phyloP scores from a whole-genome alignment of 2,888 invertebrate genomes.

The Catotricha subobsoleta region DNA sequence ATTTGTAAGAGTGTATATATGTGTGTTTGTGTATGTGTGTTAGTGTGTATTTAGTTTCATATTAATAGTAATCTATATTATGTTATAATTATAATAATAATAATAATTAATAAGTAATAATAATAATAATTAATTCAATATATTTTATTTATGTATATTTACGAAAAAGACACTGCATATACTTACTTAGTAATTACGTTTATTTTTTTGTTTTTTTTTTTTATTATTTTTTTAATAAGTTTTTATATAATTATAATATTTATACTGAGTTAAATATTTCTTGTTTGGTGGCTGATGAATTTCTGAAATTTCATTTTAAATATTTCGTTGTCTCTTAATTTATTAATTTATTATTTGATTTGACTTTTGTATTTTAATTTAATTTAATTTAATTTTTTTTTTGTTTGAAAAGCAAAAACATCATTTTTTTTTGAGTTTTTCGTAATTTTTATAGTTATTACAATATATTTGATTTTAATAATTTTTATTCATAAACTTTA shows the following conservation, averaged over 20 bases:
- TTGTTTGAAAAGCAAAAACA: not conserved
- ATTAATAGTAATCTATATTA: no score
- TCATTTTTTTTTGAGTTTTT: not conserved
- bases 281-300: not conserved
- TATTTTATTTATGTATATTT: constrained; percentile 1
- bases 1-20: not conserved
- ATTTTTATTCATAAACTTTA: not conserved
- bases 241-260: constrained; percentile 17
- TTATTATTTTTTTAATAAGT: not conserved
- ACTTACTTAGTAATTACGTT: not conserved
- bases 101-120: no score
- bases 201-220: not conserved
- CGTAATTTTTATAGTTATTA: not conserved
- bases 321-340: not conserved
- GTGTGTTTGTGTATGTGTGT: not conserved
- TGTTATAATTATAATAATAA: no score
- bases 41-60: not conserved
- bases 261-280: no score
- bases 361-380: not conserved
- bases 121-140: no score
- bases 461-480: not conserved
- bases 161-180: constrained; percentile 4
- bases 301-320: not conserved
- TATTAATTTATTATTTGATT: not conserved
- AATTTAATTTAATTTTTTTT: not conserved